Evolutionary conservation across 2,113 vertebrate species (phyloP), one percentile per base, ranked within the genome.

Genomic region (Salvator merianae): DNA sequence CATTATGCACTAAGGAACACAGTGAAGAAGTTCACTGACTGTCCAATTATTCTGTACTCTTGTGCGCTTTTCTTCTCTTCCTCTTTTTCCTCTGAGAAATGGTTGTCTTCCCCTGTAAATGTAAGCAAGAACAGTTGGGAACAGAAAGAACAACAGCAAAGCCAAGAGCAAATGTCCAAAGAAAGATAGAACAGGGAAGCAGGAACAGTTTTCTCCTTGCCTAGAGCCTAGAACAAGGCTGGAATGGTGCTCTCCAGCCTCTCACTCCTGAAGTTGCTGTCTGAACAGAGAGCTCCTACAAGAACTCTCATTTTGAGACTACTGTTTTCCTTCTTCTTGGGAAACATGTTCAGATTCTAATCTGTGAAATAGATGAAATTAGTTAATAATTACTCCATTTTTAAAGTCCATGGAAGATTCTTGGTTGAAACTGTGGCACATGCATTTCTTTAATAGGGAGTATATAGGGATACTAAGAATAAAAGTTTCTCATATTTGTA

Each of bases 401-500:
- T 9, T 47, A 47, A 47, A 47, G 43, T 9, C 43, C 43, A 5
- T 47, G 43, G 43, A 47, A 47, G 43, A 9, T 7, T 9, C 43
- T 47, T 47, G 43, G 10, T 47, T 47, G 43, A 47, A 47, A 47
- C 10, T 47, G 43, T 47, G 10, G 6, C 43, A 47, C 43, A 47
- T 47, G 43, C 10, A 9, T 47, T 47, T 7, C 43, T 47, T 47
- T 47, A 47, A 13, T 77, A 32, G 40, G 34, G 40, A 1, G 26
- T 5, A 0, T 5, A 70, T 63, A 62, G 5, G 38, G 75, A 82
- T 2, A 34, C 4, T 38, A n/a, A 62, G 18, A 65, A 36, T 1
- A 0, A 34, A 0, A 40, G 14, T 30, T 9, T 66, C 66, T 65
- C 63, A 76, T 0, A 0, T 80, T 24, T 0, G 0, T 74, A 76